Evolutionary conservation across 2,113 vertebrate species (phyloP), one percentile per base, ranked within the genome.

Genomic region (Chaetorhynchus papuensis): DNA sequence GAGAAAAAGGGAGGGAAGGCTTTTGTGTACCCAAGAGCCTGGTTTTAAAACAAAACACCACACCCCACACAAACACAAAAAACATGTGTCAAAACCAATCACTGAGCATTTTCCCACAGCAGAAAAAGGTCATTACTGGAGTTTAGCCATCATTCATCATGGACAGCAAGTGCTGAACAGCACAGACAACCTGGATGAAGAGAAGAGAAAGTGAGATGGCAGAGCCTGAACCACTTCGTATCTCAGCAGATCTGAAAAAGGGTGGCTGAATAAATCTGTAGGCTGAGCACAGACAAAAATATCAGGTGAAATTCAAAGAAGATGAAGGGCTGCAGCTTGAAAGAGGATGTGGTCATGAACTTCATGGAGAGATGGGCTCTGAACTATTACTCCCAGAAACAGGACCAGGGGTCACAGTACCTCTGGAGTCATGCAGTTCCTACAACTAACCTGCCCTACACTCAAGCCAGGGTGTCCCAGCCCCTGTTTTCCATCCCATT

Each of bases 111-210:
- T 80, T 88, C 75, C 85, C 79, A 88, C 10, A 88, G 54, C 68
- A 93, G 45, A 45, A 85, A 61, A n/a, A 56, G 10, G 35, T 42
- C 49, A 60, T 72, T 88, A 22, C 41, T 92, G 83, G 59, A 95
- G 42, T 45, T 86, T 0, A 80, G 88, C 85, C 79, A 80, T 13
- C 65, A 42, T 57, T 83, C 75, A 60, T 35, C 70, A 42, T 1
- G 20, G 69, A 41, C n/a, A 90, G 65, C 75, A 94, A 59, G n/a
- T 41, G 54, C 80, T 87, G 72, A 70, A 28, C 44, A 56, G 74
- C 66, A 84, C 61, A 64, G 53, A 64, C 18, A 68, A 50, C 39
- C 45, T 65, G 57, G 26, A 44, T 24, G 23, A 47, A 24, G 49
- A 56, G 26, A 63, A 65, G 11, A 72, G 8, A 91, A 81, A 45